phyloP scores from a whole-genome alignment of 2,113 vertebrate genomes.

The Poecile atricapillus region DNA sequence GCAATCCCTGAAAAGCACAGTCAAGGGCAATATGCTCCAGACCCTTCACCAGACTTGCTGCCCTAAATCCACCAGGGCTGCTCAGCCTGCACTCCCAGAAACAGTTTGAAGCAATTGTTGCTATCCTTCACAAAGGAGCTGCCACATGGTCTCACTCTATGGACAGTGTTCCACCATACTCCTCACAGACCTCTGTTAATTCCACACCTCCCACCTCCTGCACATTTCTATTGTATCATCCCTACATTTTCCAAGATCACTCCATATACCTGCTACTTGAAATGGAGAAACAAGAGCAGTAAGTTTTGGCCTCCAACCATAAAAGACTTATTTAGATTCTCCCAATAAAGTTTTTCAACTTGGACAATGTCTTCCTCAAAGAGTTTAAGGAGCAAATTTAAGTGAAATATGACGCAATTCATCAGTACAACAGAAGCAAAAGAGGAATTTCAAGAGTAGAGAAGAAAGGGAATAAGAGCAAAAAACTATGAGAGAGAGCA shows the following conservation, averaged over 20 bases:
- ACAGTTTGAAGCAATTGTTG: neutral
- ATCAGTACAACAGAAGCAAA: neutral
- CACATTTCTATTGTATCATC: neutral
- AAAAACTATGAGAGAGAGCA: neutral
- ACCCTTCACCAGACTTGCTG: neutral
- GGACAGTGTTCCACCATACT: neutral
- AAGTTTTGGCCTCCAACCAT: neutral
- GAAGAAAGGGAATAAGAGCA: neutral
- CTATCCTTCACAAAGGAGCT: neutral
- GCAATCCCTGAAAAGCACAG: neutral
- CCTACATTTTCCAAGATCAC: neutral
- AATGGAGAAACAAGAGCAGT: neutral
- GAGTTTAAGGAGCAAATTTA: neutral
- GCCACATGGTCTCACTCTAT: neutral
- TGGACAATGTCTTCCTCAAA: neutral
- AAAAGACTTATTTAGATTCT: neutral
- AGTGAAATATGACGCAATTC: neutral
- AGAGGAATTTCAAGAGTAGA: neutral
- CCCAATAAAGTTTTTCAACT: neutral
- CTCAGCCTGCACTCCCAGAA: neutral
- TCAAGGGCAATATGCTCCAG: neutral
- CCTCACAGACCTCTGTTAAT: neutral
- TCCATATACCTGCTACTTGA: neutral
- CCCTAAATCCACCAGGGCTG: neutral
- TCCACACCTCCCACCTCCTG: neutral